These are phyloP conservation scores for Pseudochirops corinnae DNA, from an alignment of 2,797 vertebrate species.

Conservation along the genomic window DNA sequence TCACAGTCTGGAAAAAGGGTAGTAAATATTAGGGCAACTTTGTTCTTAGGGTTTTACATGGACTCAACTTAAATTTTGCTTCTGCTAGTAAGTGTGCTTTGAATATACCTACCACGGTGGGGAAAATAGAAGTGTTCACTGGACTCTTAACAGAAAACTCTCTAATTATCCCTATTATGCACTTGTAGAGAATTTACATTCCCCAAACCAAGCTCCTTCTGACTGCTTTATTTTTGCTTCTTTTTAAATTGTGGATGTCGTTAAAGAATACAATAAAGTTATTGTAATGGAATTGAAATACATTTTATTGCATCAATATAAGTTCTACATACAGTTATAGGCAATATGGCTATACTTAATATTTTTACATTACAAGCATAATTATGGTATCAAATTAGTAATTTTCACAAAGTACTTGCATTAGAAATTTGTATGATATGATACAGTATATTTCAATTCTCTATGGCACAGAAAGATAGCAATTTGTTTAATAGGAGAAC, in stretches of 20 bases:
- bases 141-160: slow-evolving; percentile 50
- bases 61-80: slow-evolving; percentile 55
- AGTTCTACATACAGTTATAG: slow-evolving; percentile 81
- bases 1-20: slow-evolving; percentile 57
- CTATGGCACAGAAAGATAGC: slow-evolving; percentile 76
- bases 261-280: slow-evolving; percentile 83
- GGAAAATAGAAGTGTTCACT: slow-evolving; percentile 69
- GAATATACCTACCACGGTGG: slow-evolving; percentile 33
- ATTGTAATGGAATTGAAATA: slow-evolving; percentile 84
- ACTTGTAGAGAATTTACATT: slow-evolving; percentile 64
- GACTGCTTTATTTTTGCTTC: slow-evolving; percentile 73
- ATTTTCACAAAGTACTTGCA: slow-evolving; percentile 82
- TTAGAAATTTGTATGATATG: slow-evolving; percentile 75
- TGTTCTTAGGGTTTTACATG: slow-evolving; percentile 55
- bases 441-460: slow-evolving; percentile 75
- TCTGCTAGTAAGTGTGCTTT: slow-evolving; percentile 36
- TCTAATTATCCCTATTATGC: slow-evolving; percentile 59
- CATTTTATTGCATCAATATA: slow-evolving; percentile 84
- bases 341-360: slow-evolving; percentile 83
- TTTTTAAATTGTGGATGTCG: slow-evolving; percentile 79
- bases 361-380: slow-evolving; percentile 84
- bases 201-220: slow-evolving; percentile 54
- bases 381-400: slow-evolving; percentile 86
- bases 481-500: slow-evolving; percentile 72
- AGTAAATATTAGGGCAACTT: slow-evolving; percentile 64